Percentiles rank a stretch among this genome's conserved stretches.
Evolutionary conservation across 2,113 vertebrate genomes (phyloP).

Genomic region (Apistogramma diplotaenia): DNA sequence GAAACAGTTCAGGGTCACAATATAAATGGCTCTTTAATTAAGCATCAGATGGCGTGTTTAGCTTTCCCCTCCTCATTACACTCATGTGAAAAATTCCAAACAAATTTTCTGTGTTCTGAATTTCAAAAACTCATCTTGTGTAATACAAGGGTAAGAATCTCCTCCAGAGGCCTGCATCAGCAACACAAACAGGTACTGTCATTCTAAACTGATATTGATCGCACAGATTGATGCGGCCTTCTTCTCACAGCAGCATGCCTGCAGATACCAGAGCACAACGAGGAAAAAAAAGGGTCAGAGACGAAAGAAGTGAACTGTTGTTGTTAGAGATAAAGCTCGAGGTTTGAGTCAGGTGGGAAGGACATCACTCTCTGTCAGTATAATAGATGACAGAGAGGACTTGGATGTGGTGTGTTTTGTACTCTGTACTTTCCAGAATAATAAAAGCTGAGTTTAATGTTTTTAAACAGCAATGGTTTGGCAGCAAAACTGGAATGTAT

Average conservation of each 20-base stretch:
- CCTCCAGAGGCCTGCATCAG: not conserved
- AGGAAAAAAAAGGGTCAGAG: not conserved
- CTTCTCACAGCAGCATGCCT: not conserved
- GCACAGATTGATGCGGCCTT: not conserved
- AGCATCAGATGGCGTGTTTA: conserved; percentile 4
- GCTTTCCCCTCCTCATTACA: not conserved
- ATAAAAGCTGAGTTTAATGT: conserved; percentile 5
- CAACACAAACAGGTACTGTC: not conserved
- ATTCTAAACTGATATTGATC: not conserved
- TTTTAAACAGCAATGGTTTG: too few relatives aligned
- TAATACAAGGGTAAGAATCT: not conserved
- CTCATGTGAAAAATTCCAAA: not conserved
- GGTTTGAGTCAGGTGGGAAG: not conserved
- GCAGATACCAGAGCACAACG: not conserved
- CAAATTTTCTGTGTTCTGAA: not conserved
- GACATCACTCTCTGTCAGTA: not conserved
- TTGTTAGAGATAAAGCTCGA: conserved; percentile 8
- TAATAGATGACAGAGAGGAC: not conserved
- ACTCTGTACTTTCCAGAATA: not conserved
- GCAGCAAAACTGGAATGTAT: not conserved
- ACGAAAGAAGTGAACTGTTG: not conserved
- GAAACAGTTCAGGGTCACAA: conserved; percentile 34
- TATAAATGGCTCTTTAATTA: conserved; percentile 53
- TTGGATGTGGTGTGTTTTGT: not conserved
- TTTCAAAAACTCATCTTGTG: not conserved